Base-by-base conservation (phyloP, 2,888 invertebrate genomes). In the Polyploca ridens region DNA sequence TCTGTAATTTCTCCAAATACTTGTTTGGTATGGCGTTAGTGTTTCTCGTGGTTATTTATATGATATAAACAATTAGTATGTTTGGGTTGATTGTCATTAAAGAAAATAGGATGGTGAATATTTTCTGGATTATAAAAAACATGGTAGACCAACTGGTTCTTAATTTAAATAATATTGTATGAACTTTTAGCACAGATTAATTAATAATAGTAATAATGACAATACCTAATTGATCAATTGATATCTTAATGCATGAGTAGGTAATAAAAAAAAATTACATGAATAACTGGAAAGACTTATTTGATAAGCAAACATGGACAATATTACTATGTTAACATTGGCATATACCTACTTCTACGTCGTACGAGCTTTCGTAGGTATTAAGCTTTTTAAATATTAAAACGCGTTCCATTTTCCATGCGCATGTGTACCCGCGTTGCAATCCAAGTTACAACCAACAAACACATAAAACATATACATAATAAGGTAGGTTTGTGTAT, bases 391-490 rank as follows among this genome's bases (percentile, higher is more conserved):
- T 85, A 88, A 90, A 90, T 89, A 88, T 89, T 90, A 85, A 89
- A 85, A 76, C 79, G 78, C 77, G 86, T 82, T 84, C 84, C 81
- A 86, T 87, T 86, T 88, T 81, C 83, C 82, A 75, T 69, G 79
- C 80, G 81, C 73, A 76, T 75, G 77, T 82, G 76, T 82, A 80
- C 68, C 66, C 63, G 75, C 71, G 83, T 81, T 85, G 88, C 87
- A 87, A 86, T 85, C 77, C 80, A 78, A 82, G 85, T 83, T 81
- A 87, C 81, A 84, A 82, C 81, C 81, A 85, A 85, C 88, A 89
- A 87, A 89, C 85, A 83, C 83, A 88, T 90, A 89, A 88, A 89
- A 87, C 84, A 88, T 88, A 41, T 13, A 87, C 85, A 87, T 85
- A 84, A 78, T 82, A 78, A 78, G 76, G 75, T 81, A 80, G 74